Conservation (phyloP, 2,113 vertebrate species). For the Dicaeum eximium region DNA sequence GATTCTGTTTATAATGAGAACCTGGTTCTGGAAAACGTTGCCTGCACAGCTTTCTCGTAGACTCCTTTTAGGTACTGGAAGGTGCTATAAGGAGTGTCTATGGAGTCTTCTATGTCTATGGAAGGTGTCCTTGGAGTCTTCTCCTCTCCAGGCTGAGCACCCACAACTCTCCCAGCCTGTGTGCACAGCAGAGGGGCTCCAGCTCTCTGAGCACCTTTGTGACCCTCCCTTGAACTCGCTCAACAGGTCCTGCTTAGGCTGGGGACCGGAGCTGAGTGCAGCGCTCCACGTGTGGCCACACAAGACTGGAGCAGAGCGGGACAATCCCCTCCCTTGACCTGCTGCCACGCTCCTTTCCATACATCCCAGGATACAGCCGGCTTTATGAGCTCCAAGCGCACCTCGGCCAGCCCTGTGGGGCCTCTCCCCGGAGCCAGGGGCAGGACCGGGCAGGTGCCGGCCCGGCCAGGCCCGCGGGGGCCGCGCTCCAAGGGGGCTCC, state of each 20-base stretch:
- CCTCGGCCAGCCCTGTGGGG: no score
- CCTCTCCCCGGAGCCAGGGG: fast-evolving
- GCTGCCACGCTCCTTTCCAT: neutral
- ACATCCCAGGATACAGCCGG: no score
- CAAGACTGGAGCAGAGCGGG: fast-evolving
- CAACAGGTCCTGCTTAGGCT: neutral
- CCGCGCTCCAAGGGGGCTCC: fast-evolving
- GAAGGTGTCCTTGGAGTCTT: neutral
- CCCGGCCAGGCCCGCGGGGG: neutral
- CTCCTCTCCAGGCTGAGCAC: neutral
- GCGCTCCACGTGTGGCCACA: fast-evolving
- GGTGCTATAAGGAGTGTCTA: neutral
- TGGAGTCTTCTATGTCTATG: no score
- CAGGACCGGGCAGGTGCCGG: neutral
- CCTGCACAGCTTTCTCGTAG: neutral
- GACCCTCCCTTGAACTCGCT: neutral
- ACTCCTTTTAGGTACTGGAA: neutral
- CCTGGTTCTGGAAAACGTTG: neutral
- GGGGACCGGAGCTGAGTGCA: neutral
- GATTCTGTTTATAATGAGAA: neutral
- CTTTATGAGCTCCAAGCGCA: neutral
- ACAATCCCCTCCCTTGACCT: no score
- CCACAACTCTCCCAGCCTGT: neutral
- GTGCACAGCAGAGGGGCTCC: neutral
- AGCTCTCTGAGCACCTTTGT: neutral